A percentile compares a stretch with the other conserved stretches of the same genome.
These are phyloP conservation scores for Tarsius wallacei DNA, from an alignment of 2,797 vertebrate genomes.

Conservation along the genomic window DNA sequence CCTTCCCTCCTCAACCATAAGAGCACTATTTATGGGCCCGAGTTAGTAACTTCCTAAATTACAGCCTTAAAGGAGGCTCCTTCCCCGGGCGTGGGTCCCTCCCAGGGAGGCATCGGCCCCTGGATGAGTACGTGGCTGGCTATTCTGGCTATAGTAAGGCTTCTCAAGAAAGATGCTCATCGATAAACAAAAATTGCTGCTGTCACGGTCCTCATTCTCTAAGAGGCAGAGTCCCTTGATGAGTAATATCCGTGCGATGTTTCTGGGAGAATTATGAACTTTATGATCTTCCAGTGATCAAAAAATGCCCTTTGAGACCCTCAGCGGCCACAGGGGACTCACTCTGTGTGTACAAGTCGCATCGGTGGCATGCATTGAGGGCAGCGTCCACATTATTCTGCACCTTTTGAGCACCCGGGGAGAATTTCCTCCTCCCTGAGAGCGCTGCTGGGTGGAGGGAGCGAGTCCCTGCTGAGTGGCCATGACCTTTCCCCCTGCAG, in stretches of 20 bases:
- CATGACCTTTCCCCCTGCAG: slow-evolving; percentile 85
- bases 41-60: slow-evolving; percentile 28
- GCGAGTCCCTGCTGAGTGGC: too few relatives aligned
- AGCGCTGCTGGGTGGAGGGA: too few relatives aligned
- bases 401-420: neutral
- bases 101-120: neutral
- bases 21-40: neutral
- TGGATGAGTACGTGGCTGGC: neutral
- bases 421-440: neutral
- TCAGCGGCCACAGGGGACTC: neutral
- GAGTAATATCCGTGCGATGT: neutral
- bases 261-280: neutral
- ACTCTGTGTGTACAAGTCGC: neutral
- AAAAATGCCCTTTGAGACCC: neutral
- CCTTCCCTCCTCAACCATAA: neutral
- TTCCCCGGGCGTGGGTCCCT: neutral
- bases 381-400: too few relatives aligned
- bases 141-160: neutral
- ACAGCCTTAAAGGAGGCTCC: neutral
- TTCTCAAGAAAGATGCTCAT: neutral
- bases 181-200: neutral
- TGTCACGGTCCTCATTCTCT: neutral
- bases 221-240: neutral
- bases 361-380: neutral
- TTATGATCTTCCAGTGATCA: neutral